Conservation (phyloP, 2,888 invertebrate genomes). For the Cryptops parisi region DNA sequence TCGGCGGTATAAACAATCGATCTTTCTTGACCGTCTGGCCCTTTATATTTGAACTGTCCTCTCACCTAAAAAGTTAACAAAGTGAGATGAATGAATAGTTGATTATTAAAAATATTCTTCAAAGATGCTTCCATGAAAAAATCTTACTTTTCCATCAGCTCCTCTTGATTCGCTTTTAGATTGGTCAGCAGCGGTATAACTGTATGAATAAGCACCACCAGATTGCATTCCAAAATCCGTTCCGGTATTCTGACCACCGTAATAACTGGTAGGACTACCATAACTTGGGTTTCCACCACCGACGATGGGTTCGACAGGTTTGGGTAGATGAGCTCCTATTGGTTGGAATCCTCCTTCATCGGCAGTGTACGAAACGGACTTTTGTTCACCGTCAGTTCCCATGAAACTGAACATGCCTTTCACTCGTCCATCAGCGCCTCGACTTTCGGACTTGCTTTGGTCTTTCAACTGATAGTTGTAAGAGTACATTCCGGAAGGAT, state of each 20-base stretch:
- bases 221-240: not conserved
- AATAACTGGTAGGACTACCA: not conserved
- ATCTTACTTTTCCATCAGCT: constrained; percentile 2
- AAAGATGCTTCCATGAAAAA: too few species aligned
- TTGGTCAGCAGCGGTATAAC: constrained; percentile 4
- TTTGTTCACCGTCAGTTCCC: constrained; percentile 52
- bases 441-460: constrained; percentile 5
- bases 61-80: too few species aligned
- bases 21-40: too few species aligned
- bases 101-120: too few species aligned
- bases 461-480: constrained; percentile 9
- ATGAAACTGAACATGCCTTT: constrained; percentile 38
- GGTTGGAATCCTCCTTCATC: constrained; percentile 54
- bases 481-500: constrained; percentile 3
- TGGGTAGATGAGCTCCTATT: constrained; percentile 24
- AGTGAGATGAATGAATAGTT: too few species aligned
- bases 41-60: too few species aligned
- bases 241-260: not conserved
- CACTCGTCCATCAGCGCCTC: constrained; percentile 11
- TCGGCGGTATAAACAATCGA: too few species aligned
- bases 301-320: too few species aligned
- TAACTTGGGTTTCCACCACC: not conserved
- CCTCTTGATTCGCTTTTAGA: constrained; percentile 5
- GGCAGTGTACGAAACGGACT: constrained; percentile 49
- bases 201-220: constrained; percentile 4